These are phyloP conservation scores for Bilobella aurantiaca DNA, from an alignment of 1,140 invertebrate species.

Conservation along the genomic window DNA sequence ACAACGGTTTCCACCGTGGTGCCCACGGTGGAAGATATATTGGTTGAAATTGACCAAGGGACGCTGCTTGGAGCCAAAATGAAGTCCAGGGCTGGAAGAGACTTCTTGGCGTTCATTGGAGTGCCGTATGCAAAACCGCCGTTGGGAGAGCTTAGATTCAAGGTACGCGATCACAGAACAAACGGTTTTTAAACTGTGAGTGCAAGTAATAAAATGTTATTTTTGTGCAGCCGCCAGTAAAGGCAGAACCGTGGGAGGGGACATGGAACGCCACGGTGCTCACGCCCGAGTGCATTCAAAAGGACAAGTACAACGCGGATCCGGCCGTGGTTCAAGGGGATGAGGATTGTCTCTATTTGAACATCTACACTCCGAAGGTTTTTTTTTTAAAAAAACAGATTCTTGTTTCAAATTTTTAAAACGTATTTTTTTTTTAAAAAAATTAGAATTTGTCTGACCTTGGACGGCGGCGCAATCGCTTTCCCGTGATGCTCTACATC, in stretches of 20 bases:
- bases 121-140: slow-evolving; percentile 49
- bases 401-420: not conserved
- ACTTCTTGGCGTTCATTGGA: slow-evolving; percentile 38
- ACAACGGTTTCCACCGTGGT: too few relatives aligned
- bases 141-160: slow-evolving; percentile 43
- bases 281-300: slow-evolving; percentile 3
- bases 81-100: slow-evolving; percentile 8
- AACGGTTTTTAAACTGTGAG: not conserved
- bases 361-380: slow-evolving; percentile 46
- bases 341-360: slow-evolving; percentile 49
- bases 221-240: not conserved
- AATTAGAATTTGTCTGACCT: slow-evolving; percentile 5
- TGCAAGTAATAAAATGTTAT: not conserved
- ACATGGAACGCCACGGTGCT: slow-evolving; percentile 5
- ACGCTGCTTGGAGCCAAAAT: not conserved
- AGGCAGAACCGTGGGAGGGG: not conserved
- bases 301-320: slow-evolving; percentile 10
- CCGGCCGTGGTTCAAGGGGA: slow-evolving; percentile 2
- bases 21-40: not conserved
- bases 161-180: slow-evolving; percentile 5
- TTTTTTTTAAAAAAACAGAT: too few relatives aligned
- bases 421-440: not conserved
- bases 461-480: not conserved
- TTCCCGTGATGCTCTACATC: slow-evolving; percentile 9
- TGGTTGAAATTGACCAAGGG: slow-evolving; percentile 1